These are phyloP conservation scores for Microtus montanus DNA, from an alignment of 2,113 vertebrate genomes.

Conservation along the genomic window DNA sequence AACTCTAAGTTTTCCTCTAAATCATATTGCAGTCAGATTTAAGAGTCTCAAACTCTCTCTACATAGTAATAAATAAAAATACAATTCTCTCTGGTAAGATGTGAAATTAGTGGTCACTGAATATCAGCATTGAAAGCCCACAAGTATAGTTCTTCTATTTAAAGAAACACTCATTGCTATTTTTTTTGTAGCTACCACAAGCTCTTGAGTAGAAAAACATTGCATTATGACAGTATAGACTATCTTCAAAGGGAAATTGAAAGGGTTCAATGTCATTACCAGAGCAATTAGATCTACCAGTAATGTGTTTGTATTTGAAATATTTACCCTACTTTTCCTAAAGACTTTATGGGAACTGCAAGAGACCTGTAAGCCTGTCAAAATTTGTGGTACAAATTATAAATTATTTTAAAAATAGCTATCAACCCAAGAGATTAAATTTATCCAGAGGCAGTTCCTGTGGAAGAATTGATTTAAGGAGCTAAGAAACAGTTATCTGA, in stretches of 20 bases:
- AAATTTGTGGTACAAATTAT: slow-evolving; percentile 27
- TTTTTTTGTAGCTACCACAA: slow-evolving; percentile 21
- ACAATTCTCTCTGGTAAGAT: slow-evolving; percentile 54
- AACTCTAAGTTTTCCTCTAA: too few species aligned
- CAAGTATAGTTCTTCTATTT: slow-evolving; percentile 42
- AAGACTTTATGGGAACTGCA: slow-evolving; percentile 35
- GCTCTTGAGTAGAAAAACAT: slow-evolving; percentile 36
- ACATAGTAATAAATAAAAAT: slow-evolving; percentile 72
- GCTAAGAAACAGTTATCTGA: slow-evolving; percentile 57
- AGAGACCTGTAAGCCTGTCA: slow-evolving; percentile 40
- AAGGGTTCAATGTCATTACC: slow-evolving; percentile 66
- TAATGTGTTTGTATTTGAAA: slow-evolving; percentile 45
- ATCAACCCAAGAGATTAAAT: slow-evolving; percentile 70
- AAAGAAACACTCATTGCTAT: slow-evolving; percentile 62
- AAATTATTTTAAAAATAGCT: slow-evolving; percentile 66
- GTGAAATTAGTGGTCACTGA: slow-evolving; percentile 74
- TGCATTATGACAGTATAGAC: not conserved
- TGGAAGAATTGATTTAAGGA: slow-evolving; percentile 74
- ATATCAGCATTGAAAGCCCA: slow-evolving; percentile 71
- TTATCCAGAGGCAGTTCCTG: slow-evolving; percentile 76
- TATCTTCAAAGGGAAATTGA: slow-evolving; percentile 56
- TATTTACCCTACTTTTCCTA: slow-evolving; percentile 46
- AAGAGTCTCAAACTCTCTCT: slow-evolving; percentile 48
- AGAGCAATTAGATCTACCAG: slow-evolving; percentile 47
- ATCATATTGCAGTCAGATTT: not conserved